Percentiles rank a stretch among this genome's conserved stretches.
phyloP scores from a whole-genome alignment of 23 tunicate genomes.

The Halocynthia aurantium region DNA sequence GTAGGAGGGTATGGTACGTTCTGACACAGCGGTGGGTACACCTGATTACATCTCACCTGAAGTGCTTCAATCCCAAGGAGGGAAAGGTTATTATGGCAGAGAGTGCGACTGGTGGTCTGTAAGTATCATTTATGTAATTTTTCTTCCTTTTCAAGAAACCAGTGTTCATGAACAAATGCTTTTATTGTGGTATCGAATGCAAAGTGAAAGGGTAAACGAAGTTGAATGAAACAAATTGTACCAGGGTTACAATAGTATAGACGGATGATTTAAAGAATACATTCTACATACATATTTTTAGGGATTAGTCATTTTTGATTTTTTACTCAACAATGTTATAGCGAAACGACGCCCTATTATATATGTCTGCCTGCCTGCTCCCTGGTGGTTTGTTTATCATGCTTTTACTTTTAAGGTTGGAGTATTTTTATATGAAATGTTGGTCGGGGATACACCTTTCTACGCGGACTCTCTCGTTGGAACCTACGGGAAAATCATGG shows the following conservation, averaged over 20 bases:
- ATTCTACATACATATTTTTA: too few relatives aligned
- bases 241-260: too few relatives aligned
- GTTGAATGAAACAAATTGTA: too few relatives aligned
- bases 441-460: slow-evolving; percentile 90
- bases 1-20: slow-evolving; percentile 85
- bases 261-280: too few relatives aligned
- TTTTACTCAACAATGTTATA: too few relatives aligned
- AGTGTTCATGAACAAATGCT: too few relatives aligned
- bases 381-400: neutral
- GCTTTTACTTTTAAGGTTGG: slow-evolving; percentile 51
- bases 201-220: too few relatives aligned
- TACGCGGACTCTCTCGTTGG: slow-evolving; percentile 95
- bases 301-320: too few relatives aligned
- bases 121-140: slow-evolving; percentile 20
- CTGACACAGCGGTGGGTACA: slow-evolving; percentile 96
- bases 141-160: too few relatives aligned
- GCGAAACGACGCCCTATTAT: too few relatives aligned
- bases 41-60: slow-evolving; percentile 99
- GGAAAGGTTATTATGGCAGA: slow-evolving; percentile 81
- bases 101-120: slow-evolving; percentile 99
- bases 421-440: slow-evolving; percentile 88
- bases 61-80: slow-evolving; percentile 92
- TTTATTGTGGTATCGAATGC: too few relatives aligned
- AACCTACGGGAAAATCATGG: slow-evolving; percentile 96
- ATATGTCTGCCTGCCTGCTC: too few relatives aligned